phyloP scores from a whole-genome alignment of 2,113 vertebrate genomes.

The Lepisosteus oculatus region DNA sequence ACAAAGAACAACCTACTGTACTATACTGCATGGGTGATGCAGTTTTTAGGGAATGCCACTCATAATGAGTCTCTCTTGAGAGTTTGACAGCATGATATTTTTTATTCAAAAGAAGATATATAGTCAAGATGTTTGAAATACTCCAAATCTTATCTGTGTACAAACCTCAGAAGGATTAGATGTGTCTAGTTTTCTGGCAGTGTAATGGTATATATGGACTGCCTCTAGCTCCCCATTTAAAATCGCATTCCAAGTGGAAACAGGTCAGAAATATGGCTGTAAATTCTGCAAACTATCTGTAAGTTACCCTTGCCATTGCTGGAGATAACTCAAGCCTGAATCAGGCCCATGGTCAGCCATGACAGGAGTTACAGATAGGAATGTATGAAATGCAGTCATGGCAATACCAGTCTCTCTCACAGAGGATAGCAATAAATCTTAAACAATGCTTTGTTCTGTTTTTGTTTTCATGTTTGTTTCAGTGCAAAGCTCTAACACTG shows the following conservation, averaged over 20 bases:
- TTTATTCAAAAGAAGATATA: neutral
- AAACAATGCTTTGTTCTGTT: neutral
- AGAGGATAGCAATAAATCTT: constrained; percentile 12
- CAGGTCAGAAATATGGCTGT: constrained; percentile 38
- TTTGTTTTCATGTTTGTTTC: constrained; percentile 5
- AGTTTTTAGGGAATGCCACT: neutral
- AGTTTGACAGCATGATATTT: neutral
- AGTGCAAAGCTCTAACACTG: too few species aligned
- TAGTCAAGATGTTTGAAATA: neutral
- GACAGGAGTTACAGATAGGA: constrained; percentile 46
- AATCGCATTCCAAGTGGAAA: constrained; percentile 30
- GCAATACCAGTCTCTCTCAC: neutral
- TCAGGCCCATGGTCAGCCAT: constrained; percentile 51
- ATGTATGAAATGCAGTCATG: neutral
- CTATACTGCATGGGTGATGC: too few species aligned
- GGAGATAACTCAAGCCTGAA: constrained; percentile 23
- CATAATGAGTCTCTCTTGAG: neutral
- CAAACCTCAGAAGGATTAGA: neutral
- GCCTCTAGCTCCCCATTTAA: constrained; percentile 3
- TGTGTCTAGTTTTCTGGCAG: neutral
- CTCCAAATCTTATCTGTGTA: neutral
- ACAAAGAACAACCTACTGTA: too few species aligned
- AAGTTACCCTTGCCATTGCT: neutral
- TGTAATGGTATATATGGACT: neutral
- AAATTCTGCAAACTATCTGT: constrained; percentile 37